Evolutionary conservation across 1,140 invertebrate genomes (phyloP).

Genomic region (Venturia canescens): DNA sequence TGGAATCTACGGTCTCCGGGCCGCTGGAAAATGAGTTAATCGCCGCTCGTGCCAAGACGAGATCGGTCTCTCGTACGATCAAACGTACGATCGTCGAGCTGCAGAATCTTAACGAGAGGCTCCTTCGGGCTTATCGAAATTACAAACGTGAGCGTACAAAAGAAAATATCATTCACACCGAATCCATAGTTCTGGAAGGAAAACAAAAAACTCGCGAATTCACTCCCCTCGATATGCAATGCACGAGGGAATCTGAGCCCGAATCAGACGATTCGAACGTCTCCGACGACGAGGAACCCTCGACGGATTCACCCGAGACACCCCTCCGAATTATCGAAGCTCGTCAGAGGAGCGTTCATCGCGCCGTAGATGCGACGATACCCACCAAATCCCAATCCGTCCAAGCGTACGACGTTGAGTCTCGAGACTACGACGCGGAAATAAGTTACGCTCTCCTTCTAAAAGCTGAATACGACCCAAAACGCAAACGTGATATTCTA

Average conservation of each 20-base stretch:
- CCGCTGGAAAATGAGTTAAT: conserved; percentile 1
- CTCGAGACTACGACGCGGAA: conserved; percentile 67
- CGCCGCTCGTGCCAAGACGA: conserved; percentile 4
- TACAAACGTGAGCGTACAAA: conserved; percentile 30
- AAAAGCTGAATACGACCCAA: conserved; percentile 54
- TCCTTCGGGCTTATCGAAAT: not conserved
- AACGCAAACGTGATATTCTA: conserved; percentile 42
- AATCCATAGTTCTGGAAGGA: conserved; percentile 32
- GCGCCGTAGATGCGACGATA: conserved; percentile 49
- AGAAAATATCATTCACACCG: not conserved
- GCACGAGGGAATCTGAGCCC: conserved; percentile 67
- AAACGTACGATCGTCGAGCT: conserved; percentile 31
- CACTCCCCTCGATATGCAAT: conserved; percentile 69
- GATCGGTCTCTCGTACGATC: conserved; percentile 34
- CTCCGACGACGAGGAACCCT: conserved; percentile 55
- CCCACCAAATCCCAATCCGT: conserved; percentile 54
- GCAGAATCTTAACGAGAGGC: conserved; percentile 10
- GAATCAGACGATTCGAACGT: conserved; percentile 50
- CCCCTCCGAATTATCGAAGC: no score
- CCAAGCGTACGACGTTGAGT: conserved; percentile 64
- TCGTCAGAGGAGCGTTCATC: conserved; percentile 46
- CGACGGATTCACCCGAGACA: no score
- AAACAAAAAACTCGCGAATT: conserved; percentile 17
- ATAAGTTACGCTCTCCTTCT: conserved; percentile 65
- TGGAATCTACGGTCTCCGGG: not conserved